Percentiles rank a stretch among this genome's conserved stretches.
Evolutionary conservation across 1,140 invertebrate genomes (phyloP).

Genomic region (Drosophila nigrodunni): DNA sequence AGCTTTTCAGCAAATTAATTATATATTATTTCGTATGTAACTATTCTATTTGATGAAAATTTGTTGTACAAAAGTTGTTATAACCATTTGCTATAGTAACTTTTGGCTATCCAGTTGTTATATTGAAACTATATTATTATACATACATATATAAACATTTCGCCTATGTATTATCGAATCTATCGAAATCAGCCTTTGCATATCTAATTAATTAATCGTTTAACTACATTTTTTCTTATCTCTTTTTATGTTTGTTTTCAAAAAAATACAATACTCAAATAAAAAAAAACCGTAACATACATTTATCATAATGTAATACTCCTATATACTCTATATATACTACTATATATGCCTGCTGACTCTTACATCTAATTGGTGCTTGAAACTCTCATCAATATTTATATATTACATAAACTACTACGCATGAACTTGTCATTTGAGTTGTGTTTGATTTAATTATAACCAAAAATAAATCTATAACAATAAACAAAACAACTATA

Average conservation of each 20-base stretch:
- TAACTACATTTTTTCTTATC: slow-evolving; percentile 76
- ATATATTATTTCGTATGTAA: background rate
- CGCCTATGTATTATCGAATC: slow-evolving; percentile 63
- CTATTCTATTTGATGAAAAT: slow-evolving; percentile 49
- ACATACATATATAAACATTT: slow-evolving; percentile 27
- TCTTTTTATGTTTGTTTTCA: slow-evolving; percentile 76
- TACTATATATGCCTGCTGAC: slow-evolving; percentile 74
- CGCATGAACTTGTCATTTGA: slow-evolving; percentile 69
- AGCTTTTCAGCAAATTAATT: slow-evolving; percentile 27
- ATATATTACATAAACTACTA: slow-evolving; percentile 55
- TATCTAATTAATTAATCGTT: slow-evolving; percentile 74
- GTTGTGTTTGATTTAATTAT: slow-evolving; percentile 69
- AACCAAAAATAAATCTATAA: slow-evolving; percentile 27
- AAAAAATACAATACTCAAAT: slow-evolving; percentile 25
- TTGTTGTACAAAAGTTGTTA: slow-evolving; percentile 78
- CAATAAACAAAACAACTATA: slow-evolving; percentile 35
- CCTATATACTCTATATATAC: slow-evolving; percentile 43
- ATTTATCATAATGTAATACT: slow-evolving; percentile 73
- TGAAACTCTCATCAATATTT: slow-evolving; percentile 69
- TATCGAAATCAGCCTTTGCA: slow-evolving; percentile 71
- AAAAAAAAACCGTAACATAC: slow-evolving; percentile 59
- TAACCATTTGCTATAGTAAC: slow-evolving; percentile 81
- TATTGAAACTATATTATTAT: slow-evolving; percentile 35
- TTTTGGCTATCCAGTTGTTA: slow-evolving; percentile 72
- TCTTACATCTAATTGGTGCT: slow-evolving; percentile 80